Percentiles rank a stretch among this genome's conserved stretches.
Evolutionary conservation across 2,888 invertebrate species (phyloP).

Genomic region (Cephus runcator): DNA sequence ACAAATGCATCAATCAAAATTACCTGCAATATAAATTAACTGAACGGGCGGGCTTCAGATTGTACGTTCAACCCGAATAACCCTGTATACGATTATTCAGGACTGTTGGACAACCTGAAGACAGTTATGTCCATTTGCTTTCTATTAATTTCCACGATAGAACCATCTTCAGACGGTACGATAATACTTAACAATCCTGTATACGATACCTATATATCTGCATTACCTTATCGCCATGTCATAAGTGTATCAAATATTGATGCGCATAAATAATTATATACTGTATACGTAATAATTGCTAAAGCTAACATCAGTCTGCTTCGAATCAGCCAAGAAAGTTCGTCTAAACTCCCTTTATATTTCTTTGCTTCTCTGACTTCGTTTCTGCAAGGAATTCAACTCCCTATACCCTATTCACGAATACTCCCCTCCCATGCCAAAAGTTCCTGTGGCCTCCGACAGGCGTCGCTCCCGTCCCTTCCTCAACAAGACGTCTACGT

Average conservation of each 20-base stretch:
- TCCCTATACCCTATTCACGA: neutral
- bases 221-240: too few species aligned
- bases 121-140: too few species aligned
- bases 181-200: too few species aligned
- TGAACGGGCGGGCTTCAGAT: neutral
- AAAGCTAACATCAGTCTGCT: neutral
- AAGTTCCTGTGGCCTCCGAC: neutral
- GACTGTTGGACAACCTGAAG: too few species aligned
- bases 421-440: neutral
- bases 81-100: too few species aligned
- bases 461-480: neutral
- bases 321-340: neutral
- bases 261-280: too few species aligned
- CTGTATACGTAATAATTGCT: neutral
- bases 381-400: neutral
- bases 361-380: neutral
- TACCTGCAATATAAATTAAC: neutral
- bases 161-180: too few species aligned
- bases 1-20: neutral
- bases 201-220: too few species aligned
- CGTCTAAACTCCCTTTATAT: neutral
- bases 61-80: too few species aligned
- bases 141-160: too few species aligned
- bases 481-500: neutral
- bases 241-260: too few species aligned